Base-by-base conservation (phyloP, 2,888 invertebrate genomes). In the Epinotia bilunana region DNA sequence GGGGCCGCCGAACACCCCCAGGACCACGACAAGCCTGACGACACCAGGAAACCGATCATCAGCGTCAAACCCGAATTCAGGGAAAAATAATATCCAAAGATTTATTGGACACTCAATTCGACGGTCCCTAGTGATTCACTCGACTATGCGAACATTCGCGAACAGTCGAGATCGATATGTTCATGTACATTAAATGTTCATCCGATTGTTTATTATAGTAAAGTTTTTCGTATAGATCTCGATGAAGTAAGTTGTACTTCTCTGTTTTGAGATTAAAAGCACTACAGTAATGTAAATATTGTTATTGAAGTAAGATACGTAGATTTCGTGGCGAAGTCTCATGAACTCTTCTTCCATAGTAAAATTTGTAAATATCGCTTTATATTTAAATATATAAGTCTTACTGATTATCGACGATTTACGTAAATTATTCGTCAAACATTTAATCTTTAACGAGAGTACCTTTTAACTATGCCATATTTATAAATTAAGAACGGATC, bases 31-130 rank as follows among this genome's bases (percentile, higher is more conserved):
- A 90, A 89, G 80, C 84, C 81, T 81, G 90, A 90, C 78, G 91
- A 91, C 83, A 84, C 88, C 79, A 90, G 93, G 82, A 94, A 94
- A 89, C 94, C 94, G 79, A 90, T 94, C 80, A 94, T 94, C 88
- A 94, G 94, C 87, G 94, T 94, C 83, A 94, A 94, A 88, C 94
- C 94, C 77, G 94, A 94, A 86, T 94, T 94, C 83, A 89, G 94
- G 86, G 94, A 94, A 82, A 94, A 94, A 83, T 93, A 90, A 86
- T 79, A 87, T 83, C 87, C 87, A 87, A 86, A 87, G 86, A 88
- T 84, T 81, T 23, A 75, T 63, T 62, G 73, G 68, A 62, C 43
- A 73, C 39, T 55, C 58, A 69, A 72, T 73, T 67, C 67, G 75
- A 75, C 71, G 72, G 74, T 53, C 74, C 74, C 60, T 55, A 69